phyloP scores from a whole-genome alignment of 2,113 vertebrate species.

The Ramphastos sulfuratus region DNA sequence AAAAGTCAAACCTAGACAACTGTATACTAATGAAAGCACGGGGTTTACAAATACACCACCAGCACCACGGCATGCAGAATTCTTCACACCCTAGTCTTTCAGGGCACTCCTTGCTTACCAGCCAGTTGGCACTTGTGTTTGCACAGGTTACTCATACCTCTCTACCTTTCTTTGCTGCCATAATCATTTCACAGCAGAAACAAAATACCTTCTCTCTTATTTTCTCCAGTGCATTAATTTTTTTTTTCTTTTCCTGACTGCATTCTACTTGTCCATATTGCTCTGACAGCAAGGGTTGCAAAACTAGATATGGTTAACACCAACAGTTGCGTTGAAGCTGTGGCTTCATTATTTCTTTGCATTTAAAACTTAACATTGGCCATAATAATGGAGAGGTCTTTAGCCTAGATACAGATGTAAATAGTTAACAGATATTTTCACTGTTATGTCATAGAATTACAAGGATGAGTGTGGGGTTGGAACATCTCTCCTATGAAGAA shows the following conservation, averaged over 20 bases:
- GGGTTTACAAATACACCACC: not conserved
- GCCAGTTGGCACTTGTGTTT: not conserved
- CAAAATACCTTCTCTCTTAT: not conserved
- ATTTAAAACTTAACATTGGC: no score
- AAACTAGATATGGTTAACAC: not conserved
- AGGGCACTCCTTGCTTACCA: not conserved
- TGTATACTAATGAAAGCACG: not conserved
- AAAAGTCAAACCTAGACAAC: not conserved
- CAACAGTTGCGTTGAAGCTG: not conserved
- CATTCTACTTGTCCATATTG: not conserved
- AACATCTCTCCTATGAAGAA: no score
- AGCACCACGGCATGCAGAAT: not conserved
- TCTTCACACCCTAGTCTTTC: not conserved
- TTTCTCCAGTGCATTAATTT: not conserved
- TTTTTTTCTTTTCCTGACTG: not conserved
- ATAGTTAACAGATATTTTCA: not conserved
- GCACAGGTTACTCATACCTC: conserved; percentile 27
- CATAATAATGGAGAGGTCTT: not conserved
- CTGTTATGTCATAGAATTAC: not conserved
- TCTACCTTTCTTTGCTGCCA: conserved; percentile 14
- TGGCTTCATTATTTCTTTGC: not conserved
- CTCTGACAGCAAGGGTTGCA: not conserved
- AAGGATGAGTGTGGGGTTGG: no score
- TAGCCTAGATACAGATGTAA: not conserved
- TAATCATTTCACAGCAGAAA: not conserved